Evolutionary conservation across 2,888 invertebrate species (phyloP).

Genomic region (Drosophila leonis): DNA sequence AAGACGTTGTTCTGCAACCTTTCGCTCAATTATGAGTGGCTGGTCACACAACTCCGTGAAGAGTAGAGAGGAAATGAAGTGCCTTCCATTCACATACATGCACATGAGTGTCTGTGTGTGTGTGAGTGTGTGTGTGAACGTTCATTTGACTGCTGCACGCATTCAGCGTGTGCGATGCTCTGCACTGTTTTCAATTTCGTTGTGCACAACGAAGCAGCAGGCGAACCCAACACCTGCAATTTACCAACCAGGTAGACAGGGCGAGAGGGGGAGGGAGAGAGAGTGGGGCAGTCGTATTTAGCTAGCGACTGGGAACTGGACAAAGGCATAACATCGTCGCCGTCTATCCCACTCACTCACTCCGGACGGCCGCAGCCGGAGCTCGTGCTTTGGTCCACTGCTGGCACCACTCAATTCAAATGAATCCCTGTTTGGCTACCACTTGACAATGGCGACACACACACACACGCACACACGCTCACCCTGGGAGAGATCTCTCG

Average conservation of each 20-base stretch:
- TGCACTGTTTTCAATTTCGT: constrained; percentile 70
- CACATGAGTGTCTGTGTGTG: constrained; percentile 88
- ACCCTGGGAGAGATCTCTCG: constrained; percentile 3
- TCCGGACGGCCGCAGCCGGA: background rate
- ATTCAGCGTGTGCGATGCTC: constrained; percentile 49
- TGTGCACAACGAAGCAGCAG: constrained; percentile 33
- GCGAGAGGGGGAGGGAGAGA: background rate
- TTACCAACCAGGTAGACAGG: background rate
- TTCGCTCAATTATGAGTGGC: constrained; percentile 9
- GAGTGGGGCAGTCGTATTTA: background rate
- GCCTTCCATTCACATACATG: background rate
- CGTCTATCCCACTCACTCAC: constrained; percentile 13
- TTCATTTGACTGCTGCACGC: constrained; percentile 49
- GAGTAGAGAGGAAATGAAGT: background rate
- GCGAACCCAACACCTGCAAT: constrained; percentile 42
- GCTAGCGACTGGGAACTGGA: constrained; percentile 3
- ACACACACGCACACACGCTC: constrained; percentile 20
- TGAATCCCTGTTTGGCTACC: constrained; percentile 75
- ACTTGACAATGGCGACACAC: constrained; percentile 71
- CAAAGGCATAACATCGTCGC: constrained; percentile 19
- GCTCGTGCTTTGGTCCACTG: constrained; percentile 44
- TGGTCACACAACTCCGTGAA: background rate
- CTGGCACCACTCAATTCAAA: constrained; percentile 71
- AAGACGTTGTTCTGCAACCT: background rate
- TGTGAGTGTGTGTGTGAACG: constrained; percentile 87